phyloP scores from a whole-genome alignment of 2,888 invertebrate species.

The Ennomos fuscantarius region DNA sequence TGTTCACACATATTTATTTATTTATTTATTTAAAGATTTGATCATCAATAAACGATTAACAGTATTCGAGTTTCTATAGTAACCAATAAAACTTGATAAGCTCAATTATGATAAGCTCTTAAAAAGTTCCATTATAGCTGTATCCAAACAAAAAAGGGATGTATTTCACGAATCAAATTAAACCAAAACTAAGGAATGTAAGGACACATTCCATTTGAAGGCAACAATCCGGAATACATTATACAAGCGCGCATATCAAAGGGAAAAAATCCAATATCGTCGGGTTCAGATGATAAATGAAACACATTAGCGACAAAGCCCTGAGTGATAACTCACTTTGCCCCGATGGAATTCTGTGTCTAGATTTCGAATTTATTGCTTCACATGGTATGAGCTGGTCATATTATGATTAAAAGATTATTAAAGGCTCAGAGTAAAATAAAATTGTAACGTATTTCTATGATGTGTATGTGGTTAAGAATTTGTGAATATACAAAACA shows the following conservation, averaged over 20 bases:
- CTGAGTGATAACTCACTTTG: conserved; percentile 40
- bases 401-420: neutral
- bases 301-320: conserved; percentile 66
- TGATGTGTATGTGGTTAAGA: too few relatives aligned
- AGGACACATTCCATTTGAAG: conserved; percentile 34
- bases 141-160: neutral
- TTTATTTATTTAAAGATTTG: too few relatives aligned
- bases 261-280: conserved; percentile 66
- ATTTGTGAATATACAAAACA: too few relatives aligned
- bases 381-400: conserved; percentile 9
- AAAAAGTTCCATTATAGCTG: neutral
- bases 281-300: conserved; percentile 64
- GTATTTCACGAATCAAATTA: conserved; percentile 20
- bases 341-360: conserved; percentile 25
- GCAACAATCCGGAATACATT: conserved; percentile 39
- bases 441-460: too few relatives aligned
- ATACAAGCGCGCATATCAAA: conserved; percentile 50
- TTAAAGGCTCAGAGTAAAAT: neutral
- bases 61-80: too few relatives aligned
- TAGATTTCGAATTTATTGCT: conserved; percentile 32
- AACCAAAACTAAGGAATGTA: conserved; percentile 26
- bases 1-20: too few relatives aligned
- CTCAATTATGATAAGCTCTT: too few relatives aligned
- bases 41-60: too few relatives aligned
- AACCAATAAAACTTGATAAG: too few relatives aligned